phyloP scores from a whole-genome alignment of 2,797 vertebrate species.

The Oreochromis grahami region DNA sequence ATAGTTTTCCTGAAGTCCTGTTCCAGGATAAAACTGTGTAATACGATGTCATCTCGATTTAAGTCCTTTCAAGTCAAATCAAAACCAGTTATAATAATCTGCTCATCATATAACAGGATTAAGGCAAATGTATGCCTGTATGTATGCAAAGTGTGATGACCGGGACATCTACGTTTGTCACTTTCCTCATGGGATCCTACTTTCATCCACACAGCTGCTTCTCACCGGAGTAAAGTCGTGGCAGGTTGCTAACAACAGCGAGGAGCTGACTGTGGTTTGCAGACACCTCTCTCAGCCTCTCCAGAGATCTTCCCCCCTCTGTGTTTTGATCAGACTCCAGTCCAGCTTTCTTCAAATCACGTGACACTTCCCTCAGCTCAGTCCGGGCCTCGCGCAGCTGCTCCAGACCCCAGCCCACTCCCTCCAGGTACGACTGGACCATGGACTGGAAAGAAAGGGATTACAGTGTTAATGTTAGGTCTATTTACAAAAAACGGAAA shows the following conservation, averaged over 20 bases:
- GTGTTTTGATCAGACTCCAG: slow-evolving; percentile 70
- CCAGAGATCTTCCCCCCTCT: slow-evolving; percentile 67
- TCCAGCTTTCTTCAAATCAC: slow-evolving; percentile 71
- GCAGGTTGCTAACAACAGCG: slow-evolving; percentile 86
- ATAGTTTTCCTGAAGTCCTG: not conserved
- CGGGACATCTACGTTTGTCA: accelerated
- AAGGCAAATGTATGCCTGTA: not conserved
- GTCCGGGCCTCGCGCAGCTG: slow-evolving; percentile 81
- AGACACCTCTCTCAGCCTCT: slow-evolving; percentile 75
- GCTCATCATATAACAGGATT: not conserved
- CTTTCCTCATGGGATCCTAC: accelerated
- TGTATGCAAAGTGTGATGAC: not conserved
- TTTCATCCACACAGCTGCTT: not conserved
- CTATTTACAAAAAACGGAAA: not conserved
- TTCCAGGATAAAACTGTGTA: not conserved
- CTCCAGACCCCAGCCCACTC: slow-evolving; percentile 85
- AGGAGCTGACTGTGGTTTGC: slow-evolving; percentile 82
- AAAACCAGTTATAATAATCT: not conserved
- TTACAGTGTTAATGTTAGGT: not conserved
- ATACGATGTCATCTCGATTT: not conserved
- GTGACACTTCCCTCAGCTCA: slow-evolving; percentile 74
- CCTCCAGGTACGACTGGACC: slow-evolving; percentile 93
- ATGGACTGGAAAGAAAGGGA: slow-evolving; percentile 77
- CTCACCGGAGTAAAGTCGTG: slow-evolving; percentile 87
- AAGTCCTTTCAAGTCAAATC: not conserved